These are phyloP conservation scores for Heterodera carotae DNA, from an alignment of 1,140 invertebrate species.

Conservation along the genomic window DNA sequence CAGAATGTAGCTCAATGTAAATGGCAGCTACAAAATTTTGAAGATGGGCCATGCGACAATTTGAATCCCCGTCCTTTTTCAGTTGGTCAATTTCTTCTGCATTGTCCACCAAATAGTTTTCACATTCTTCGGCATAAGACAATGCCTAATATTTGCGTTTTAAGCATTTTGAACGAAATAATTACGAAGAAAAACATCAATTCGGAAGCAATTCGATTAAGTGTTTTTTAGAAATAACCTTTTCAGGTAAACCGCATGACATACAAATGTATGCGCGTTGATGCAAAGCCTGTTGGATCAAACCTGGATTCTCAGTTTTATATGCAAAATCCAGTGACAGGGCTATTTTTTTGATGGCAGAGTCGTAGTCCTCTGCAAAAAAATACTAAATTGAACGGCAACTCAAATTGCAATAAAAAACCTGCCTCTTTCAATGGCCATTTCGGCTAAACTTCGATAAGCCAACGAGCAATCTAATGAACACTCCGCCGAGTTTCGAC, in stretches of 20 bases:
- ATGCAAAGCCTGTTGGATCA: slow-evolving; percentile 31
- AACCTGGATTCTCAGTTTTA: slow-evolving; percentile 24
- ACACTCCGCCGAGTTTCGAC: slow-evolving; percentile 6
- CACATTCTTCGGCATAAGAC: slow-evolving; percentile 18
- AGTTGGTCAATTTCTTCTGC: slow-evolving; percentile 20
- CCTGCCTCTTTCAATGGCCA: slow-evolving; percentile 23
- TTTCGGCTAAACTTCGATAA: slow-evolving; percentile 26
- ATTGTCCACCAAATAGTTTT: slow-evolving; percentile 12
- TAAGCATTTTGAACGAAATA: no score
- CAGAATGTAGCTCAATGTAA: slow-evolving; percentile 7
- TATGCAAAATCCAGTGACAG: slow-evolving; percentile 24
- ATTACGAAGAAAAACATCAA: no score
- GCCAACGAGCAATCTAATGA: slow-evolving; percentile 30
- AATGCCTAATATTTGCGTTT: slow-evolving; percentile 13
- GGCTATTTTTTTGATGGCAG: slow-evolving; percentile 23
- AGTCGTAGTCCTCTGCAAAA: slow-evolving; percentile 14
- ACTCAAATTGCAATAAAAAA: not conserved
- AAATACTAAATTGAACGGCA: not conserved
- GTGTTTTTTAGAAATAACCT: no score
- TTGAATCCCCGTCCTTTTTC: slow-evolving; percentile 20
- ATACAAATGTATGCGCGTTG: slow-evolving; percentile 28
- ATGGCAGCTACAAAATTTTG: slow-evolving; percentile 27
- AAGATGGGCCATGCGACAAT: slow-evolving; percentile 23
- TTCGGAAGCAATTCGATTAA: no score
- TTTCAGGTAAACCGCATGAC: slow-evolving; percentile 24